phyloP scores from a whole-genome alignment of 2,797 vertebrate species.

The Eulemur rubriventer region DNA sequence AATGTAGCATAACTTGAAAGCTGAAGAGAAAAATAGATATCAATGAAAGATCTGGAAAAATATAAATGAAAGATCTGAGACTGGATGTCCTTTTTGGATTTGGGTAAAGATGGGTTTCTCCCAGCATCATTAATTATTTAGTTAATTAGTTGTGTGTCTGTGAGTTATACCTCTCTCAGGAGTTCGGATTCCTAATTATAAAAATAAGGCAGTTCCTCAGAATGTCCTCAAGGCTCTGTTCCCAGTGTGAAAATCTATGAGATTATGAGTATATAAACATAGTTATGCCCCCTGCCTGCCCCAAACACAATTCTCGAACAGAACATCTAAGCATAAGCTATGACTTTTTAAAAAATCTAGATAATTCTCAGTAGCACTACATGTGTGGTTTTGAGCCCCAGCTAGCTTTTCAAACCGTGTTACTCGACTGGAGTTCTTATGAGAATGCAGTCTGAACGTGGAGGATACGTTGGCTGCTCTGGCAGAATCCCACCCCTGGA shows the following conservation, averaged over 20 bases:
- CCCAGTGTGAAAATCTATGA: not conserved
- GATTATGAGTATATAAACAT: not conserved
- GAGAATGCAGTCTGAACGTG: not conserved
- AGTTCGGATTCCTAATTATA: constrained; percentile 3
- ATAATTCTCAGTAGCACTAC: not conserved
- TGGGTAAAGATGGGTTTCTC: not conserved
- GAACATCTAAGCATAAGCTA: not conserved
- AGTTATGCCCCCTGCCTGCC: not conserved
- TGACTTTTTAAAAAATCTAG: not conserved
- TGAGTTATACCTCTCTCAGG: constrained; percentile 4
- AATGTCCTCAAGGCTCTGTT: not conserved
- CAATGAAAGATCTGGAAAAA: not conserved
- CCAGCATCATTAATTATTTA: not conserved
- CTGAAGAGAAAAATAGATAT: not conserved
- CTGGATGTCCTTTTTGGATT: not conserved
- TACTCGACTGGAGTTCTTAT: not conserved
- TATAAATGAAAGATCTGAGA: not conserved
- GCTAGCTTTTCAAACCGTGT: not conserved
- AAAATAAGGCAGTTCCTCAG: constrained; percentile 7
- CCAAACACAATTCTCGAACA: not conserved
- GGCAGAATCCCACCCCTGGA: rapidly evolving
- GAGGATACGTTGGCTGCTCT: too few species aligned
- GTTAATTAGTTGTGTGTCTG: not conserved
- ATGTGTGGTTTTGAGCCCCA: not conserved
- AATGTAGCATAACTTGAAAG: not conserved